A percentile compares a stretch with the other conserved stretches of the same genome.
phyloP scores from a whole-genome alignment of 2,113 vertebrate genomes.

The Gymnocephalus cernua region DNA sequence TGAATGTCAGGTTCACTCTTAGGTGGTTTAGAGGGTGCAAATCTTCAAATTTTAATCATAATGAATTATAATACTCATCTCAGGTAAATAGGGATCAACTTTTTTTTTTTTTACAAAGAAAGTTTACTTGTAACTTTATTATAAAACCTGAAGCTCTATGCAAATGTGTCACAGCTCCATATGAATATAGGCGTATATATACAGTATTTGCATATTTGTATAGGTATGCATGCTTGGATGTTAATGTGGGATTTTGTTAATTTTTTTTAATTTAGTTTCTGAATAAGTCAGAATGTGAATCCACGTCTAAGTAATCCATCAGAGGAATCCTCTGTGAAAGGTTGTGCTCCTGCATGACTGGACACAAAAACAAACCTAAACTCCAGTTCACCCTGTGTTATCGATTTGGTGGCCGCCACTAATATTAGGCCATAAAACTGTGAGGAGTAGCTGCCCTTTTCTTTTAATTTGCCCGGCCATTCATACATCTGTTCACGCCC shows the following conservation, averaged over 20 bases:
- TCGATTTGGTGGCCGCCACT: conserved; percentile 25
- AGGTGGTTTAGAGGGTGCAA: not conserved
- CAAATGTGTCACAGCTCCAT: not conserved
- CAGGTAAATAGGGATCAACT: not conserved
- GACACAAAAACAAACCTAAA: conserved; percentile 42
- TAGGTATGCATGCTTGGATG: not conserved
- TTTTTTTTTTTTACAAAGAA: not conserved
- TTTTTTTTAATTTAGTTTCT: not conserved
- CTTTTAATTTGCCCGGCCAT: conserved; percentile 53
- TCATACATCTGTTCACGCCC: conserved; percentile 58
- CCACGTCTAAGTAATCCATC: not conserved
- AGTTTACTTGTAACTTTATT: not conserved
- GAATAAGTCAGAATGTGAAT: not conserved
- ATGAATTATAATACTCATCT: not conserved
- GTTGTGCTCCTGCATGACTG: conserved; percentile 24
- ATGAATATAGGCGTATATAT: not conserved
- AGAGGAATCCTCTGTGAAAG: conserved; percentile 5
- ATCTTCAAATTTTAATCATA: not conserved
- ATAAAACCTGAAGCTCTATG: not conserved
- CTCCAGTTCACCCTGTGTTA: conserved; percentile 45
- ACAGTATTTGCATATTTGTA: not conserved
- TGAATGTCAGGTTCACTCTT: conserved; percentile 21
- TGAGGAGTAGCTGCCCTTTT: conserved; percentile 65
- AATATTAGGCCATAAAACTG: conserved; percentile 64
- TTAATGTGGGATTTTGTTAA: not conserved